phyloP scores from a whole-genome alignment of 2,888 invertebrate species.

The Tenthredo livida region DNA sequence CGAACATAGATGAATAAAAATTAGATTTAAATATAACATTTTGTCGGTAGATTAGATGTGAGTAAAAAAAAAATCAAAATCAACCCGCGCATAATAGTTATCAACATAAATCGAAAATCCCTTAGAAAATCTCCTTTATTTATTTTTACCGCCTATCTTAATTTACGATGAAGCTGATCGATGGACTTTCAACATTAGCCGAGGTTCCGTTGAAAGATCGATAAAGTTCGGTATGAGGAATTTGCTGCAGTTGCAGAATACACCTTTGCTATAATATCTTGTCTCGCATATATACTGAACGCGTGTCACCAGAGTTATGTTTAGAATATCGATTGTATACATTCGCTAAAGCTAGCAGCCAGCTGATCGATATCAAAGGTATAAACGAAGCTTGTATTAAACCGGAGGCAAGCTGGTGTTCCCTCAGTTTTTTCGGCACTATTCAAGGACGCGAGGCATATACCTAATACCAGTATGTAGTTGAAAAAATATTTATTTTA shows the following conservation, averaged over 20 bases:
- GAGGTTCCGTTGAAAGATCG: neutral
- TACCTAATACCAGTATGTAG: neutral
- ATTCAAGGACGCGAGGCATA: constrained; percentile 13
- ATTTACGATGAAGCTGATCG: neutral
- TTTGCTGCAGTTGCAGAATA: constrained; percentile 39
- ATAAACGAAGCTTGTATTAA: constrained; percentile 2
- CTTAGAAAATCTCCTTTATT: neutral
- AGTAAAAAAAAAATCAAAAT: neutral
- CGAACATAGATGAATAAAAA: neutral
- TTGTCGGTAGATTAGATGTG: neutral
- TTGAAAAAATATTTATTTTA: neutral
- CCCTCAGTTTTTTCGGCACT: neutral
- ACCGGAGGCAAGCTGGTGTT: neutral
- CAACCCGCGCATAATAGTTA: neutral
- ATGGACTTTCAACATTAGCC: neutral
- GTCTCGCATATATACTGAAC: constrained; percentile 22
- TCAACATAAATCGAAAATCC: neutral
- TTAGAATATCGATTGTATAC: constrained; percentile 63
- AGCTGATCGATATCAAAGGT: constrained; percentile 62
- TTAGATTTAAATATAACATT: too few species aligned
- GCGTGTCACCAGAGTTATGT: constrained; percentile 54
- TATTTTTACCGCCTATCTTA: neutral
- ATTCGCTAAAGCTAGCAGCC: constrained; percentile 62
- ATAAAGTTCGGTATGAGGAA: neutral
- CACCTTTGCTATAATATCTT: constrained; percentile 1